Conservation (phyloP, 2,113 vertebrate genomes). For the Salvelinus alpinus region DNA sequence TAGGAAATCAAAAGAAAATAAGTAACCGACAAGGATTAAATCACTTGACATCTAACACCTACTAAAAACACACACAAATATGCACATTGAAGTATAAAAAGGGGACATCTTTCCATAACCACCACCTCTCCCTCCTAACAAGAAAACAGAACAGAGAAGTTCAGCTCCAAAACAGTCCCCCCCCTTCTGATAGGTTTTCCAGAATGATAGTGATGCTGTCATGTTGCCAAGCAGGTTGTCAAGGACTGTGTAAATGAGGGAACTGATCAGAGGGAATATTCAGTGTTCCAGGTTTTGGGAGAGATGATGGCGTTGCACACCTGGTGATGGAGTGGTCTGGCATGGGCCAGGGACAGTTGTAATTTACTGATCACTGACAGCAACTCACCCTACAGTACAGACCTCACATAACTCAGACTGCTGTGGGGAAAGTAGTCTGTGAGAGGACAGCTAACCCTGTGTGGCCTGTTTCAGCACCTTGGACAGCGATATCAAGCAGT, state of each 20-base stretch:
- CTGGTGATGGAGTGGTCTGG: conserved; percentile 15
- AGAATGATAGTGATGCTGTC: conserved; percentile 27
- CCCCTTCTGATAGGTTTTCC: background rate
- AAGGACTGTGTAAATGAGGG: conserved; percentile 21
- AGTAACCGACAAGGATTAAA: conserved; percentile 5
- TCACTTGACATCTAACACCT: background rate
- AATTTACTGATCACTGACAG: conserved; percentile 24
- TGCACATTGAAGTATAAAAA: background rate
- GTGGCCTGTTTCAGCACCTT: background rate
- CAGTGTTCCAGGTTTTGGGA: conserved; percentile 29
- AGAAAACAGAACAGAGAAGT: background rate
- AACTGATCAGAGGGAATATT: conserved; percentile 36
- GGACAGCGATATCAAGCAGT: background rate
- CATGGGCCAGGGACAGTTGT: conserved; percentile 10
- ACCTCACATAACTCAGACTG: background rate
- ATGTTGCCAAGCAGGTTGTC: conserved; percentile 29
- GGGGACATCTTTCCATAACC: background rate
- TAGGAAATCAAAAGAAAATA: background rate
- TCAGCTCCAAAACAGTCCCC: conserved; percentile 1
- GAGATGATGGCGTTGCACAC: background rate
- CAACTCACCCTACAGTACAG: conserved; percentile 5
- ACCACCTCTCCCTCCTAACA: background rate
- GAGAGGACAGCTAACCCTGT: background rate
- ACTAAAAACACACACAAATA: background rate
- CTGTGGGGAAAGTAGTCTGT: background rate